Evolutionary conservation across 2,797 vertebrate species (phyloP).

Genomic region (Acrocephalus scirpaceus): DNA sequence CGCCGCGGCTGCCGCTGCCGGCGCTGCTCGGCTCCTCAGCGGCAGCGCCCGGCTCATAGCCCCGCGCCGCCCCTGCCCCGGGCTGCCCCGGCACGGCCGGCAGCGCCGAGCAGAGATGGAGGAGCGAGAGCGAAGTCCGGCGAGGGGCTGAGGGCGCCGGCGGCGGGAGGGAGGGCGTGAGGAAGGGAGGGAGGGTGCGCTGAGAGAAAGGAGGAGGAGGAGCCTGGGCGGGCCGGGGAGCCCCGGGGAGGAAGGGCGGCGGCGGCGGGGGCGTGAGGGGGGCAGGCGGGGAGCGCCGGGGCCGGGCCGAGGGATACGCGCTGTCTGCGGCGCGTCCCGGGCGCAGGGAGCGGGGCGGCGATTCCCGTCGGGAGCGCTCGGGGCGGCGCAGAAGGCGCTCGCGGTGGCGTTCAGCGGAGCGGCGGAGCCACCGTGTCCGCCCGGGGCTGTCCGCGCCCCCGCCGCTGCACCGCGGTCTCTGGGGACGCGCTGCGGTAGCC

Average conservation of each 20-base stretch:
- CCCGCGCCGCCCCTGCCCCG: background rate
- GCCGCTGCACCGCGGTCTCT: fast-evolving
- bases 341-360: background rate
- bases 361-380: background rate
- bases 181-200: background rate
- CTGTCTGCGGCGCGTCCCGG: background rate
- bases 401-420: background rate
- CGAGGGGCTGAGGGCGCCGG: background rate
- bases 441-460: background rate
- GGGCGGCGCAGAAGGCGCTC: no score
- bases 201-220: background rate
- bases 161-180: background rate
- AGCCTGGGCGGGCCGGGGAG: background rate
- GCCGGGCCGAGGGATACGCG: background rate
- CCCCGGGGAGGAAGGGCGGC: background rate
- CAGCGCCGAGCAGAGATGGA: background rate
- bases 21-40: slow-evolving; percentile 1
- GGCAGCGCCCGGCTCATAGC: background rate
- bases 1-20: background rate
- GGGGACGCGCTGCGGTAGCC: background rate
- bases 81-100: background rate
- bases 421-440: background rate
- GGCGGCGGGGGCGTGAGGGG: background rate
- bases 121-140: background rate
- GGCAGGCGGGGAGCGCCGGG: background rate